Percentiles rank a stretch among this genome's conserved stretches.
Evolutionary conservation across 2,888 invertebrate species (phyloP).

Genomic region (Portevinia maculata): DNA sequence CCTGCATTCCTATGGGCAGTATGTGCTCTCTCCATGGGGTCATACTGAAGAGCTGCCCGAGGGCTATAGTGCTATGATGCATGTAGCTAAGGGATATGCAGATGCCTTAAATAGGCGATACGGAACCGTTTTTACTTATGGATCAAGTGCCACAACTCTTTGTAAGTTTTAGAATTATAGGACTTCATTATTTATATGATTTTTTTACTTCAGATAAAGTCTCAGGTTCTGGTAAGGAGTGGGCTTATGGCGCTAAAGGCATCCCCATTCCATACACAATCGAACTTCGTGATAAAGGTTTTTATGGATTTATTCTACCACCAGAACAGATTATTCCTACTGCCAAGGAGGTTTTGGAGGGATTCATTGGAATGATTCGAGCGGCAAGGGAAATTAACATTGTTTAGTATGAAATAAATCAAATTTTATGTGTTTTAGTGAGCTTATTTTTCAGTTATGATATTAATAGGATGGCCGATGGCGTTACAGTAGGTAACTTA

Average conservation of each 20-base stretch:
- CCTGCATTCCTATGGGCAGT: slow-evolving; percentile 87
- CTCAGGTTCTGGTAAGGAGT: slow-evolving; percentile 84
- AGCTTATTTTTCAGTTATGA: too few species aligned
- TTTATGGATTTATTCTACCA: slow-evolving; percentile 88
- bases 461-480: too few species aligned
- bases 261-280: slow-evolving; percentile 85
- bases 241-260: slow-evolving; percentile 84
- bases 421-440: background rate
- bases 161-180: slow-evolving; percentile 81
- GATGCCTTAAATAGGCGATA: slow-evolving; percentile 84
- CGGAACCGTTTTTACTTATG: slow-evolving; percentile 84
- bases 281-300: slow-evolving; percentile 87
- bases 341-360: slow-evolving; percentile 85
- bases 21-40: slow-evolving; percentile 85
- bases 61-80: slow-evolving; percentile 83
- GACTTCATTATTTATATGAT: background rate
- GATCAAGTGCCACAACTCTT: slow-evolving; percentile 85
- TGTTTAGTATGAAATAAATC: slow-evolving; percentile 4
- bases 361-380: slow-evolving; percentile 83
- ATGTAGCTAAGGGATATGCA: slow-evolving; percentile 84
- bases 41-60: slow-evolving; percentile 83
- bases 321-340: slow-evolving; percentile 86
- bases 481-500: too few species aligned
- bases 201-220: slow-evolving; percentile 79
- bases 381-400: slow-evolving; percentile 81